phyloP scores from a whole-genome alignment of 1,140 invertebrate genomes.

The Carposina sasakii region DNA sequence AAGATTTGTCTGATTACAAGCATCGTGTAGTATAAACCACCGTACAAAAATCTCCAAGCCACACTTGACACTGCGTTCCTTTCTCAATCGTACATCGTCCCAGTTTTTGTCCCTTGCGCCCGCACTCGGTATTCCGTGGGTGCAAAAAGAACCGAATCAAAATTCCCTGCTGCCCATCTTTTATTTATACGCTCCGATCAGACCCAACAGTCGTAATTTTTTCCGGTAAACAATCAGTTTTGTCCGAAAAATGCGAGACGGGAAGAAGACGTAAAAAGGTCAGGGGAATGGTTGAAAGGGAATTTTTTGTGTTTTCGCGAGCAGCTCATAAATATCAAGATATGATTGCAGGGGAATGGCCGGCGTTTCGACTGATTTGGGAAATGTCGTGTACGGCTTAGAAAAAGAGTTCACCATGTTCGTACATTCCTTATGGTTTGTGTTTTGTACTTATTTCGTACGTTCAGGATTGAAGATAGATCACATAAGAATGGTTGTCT shows the following conservation, averaged over 20 bases:
- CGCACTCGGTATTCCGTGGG: constrained; percentile 39
- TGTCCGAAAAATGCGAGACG: constrained; percentile 66
- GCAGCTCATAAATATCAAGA: constrained; percentile 51
- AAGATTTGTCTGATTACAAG: no score
- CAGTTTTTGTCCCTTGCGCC: constrained; percentile 47
- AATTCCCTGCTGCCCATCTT: constrained; percentile 64
- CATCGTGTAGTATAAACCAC: constrained; percentile 27
- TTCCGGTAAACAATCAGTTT: constrained; percentile 72
- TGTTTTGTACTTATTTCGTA: no score
- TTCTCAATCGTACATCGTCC: constrained; percentile 59
- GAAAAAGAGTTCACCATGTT: no score
- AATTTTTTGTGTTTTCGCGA: constrained; percentile 28
- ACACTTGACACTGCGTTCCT: constrained; percentile 54
- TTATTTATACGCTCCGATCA: constrained; percentile 64
- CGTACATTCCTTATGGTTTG: no score
- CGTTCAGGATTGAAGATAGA: no score
- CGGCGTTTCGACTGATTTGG: no score
- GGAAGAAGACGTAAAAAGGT: constrained; percentile 64
- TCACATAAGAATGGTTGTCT: constrained; percentile 45
- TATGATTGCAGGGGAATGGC: constrained; percentile 37
- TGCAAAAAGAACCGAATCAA: constrained; percentile 67
- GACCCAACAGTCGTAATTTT: constrained; percentile 70
- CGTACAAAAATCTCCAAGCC: constrained; percentile 42
- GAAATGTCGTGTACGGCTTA: no score
- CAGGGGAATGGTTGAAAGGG: constrained; percentile 34